Percentiles rank a stretch among this genome's conserved stretches.
Conservation (phyloP, 2,113 vertebrate genomes). For the Rousettus leschenaultii region DNA sequence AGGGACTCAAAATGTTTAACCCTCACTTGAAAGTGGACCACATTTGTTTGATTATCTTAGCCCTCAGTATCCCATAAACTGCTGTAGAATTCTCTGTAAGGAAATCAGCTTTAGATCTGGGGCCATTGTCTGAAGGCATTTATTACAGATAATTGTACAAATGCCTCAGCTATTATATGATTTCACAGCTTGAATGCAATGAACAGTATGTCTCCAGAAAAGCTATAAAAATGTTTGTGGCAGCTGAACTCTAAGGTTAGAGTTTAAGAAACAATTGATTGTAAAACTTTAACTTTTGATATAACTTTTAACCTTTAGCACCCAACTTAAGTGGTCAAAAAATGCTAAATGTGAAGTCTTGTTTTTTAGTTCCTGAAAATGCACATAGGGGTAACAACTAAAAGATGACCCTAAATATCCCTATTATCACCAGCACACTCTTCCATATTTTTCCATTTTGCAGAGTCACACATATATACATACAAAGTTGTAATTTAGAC, state of each 20-base stretch:
- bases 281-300: conserved; percentile 30
- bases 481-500: background rate
- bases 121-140: background rate
- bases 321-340: background rate
- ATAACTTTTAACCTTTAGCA: background rate
- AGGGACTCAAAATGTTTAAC: conserved; percentile 37
- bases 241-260: conserved; percentile 17
- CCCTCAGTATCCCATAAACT: background rate
- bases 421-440: background rate
- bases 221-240: background rate
- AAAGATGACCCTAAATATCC: background rate
- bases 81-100: background rate
- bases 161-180: background rate
- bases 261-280: conserved; percentile 16
- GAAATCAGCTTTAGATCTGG: background rate
- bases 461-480: background rate
- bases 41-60: background rate
- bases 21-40: conserved; percentile 19
- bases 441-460: background rate
- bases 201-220: background rate
- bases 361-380: background rate
- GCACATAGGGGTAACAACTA: background rate
- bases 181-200: background rate
- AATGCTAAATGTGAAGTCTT: background rate
- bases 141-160: conserved; percentile 15